Percentiles rank a stretch among this genome's conserved stretches.
Evolutionary conservation across 2,113 vertebrate species (phyloP).

Genomic region (Helogale parvula): DNA sequence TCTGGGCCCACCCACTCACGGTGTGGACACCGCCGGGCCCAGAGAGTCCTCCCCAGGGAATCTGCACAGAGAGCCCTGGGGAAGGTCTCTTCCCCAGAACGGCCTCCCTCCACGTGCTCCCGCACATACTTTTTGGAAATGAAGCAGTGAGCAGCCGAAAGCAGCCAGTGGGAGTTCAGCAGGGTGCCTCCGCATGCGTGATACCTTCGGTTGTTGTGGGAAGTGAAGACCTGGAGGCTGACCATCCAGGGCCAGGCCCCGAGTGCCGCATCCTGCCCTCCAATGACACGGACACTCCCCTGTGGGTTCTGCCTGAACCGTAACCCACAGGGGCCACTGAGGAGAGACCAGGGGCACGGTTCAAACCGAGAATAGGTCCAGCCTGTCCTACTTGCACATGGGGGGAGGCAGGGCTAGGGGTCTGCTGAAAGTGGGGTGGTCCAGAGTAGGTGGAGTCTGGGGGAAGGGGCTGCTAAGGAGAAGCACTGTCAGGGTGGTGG

Average conservation of each 20-base stretch:
- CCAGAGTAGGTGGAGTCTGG: accelerated
- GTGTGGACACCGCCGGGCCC: accelerated
- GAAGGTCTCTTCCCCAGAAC: not conserved
- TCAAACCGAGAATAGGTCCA: not conserved
- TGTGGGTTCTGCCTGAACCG: constrained; percentile 30
- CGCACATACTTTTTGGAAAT: constrained; percentile 32
- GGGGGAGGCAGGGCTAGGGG: not conserved
- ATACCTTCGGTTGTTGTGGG: not conserved
- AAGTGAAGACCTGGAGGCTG: constrained; percentile 84
- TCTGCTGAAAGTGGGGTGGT: not conserved
- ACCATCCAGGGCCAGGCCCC: constrained; percentile 92
- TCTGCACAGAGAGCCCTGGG: not conserved
- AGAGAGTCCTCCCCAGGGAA: not conserved
- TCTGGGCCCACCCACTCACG: not conserved
- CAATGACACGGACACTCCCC: not conserved
- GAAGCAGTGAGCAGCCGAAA: constrained; percentile 92
- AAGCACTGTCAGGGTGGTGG: not conserved
- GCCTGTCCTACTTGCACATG: not conserved
- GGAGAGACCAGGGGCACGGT: not conserved
- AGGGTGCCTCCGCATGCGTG: constrained; percentile 89
- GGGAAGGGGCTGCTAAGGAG: accelerated
- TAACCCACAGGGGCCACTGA: constrained; percentile 72
- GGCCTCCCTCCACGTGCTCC: accelerated
- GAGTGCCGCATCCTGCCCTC: accelerated
- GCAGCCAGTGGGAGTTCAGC: constrained; percentile 86